These are phyloP conservation scores for Caenorhabditis inopinata DNA, from an alignment of 1,140 invertebrate species.

Conservation along the genomic window DNA sequence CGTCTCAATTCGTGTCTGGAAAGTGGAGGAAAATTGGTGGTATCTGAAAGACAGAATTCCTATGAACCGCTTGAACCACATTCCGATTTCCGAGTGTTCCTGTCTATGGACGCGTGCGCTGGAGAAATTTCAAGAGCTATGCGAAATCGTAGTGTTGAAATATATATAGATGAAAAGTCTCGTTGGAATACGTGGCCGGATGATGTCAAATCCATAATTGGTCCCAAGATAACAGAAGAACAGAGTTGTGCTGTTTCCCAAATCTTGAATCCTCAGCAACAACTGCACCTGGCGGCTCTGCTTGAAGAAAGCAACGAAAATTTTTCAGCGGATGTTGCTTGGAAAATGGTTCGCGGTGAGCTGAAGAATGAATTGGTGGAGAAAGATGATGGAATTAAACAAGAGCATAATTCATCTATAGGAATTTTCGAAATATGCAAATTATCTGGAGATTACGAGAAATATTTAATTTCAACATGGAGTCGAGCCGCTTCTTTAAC, in stretches of 20 bases:
- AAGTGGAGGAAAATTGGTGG: slow-evolving; percentile 81
- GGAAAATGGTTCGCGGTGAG: background rate
- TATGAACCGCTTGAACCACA: slow-evolving; percentile 80
- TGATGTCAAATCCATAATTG: slow-evolving; percentile 76
- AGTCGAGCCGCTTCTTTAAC: background rate
- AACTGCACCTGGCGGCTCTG: slow-evolving; percentile 20
- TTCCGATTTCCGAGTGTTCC: slow-evolving; percentile 79
- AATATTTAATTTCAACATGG: background rate
- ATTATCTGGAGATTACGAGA: background rate
- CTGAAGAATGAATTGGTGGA: background rate
- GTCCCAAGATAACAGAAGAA: background rate
- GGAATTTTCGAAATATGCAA: background rate
- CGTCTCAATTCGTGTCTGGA: slow-evolving; percentile 91
- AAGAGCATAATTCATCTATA: background rate
- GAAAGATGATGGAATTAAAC: background rate
- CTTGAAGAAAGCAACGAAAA: background rate
- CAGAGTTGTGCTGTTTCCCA: background rate
- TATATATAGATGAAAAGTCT: slow-evolving; percentile 72
- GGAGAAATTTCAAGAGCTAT: slow-evolving; percentile 96
- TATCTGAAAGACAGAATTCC: slow-evolving; percentile 84
- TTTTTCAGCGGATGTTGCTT: background rate
- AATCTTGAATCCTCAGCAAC: background rate
- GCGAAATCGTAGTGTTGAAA: slow-evolving; percentile 93
- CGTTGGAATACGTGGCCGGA: slow-evolving; percentile 89
- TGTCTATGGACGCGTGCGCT: slow-evolving; percentile 89